Conservation (phyloP, 2,888 invertebrate species). For the Hemicrepidius hirtus region DNA sequence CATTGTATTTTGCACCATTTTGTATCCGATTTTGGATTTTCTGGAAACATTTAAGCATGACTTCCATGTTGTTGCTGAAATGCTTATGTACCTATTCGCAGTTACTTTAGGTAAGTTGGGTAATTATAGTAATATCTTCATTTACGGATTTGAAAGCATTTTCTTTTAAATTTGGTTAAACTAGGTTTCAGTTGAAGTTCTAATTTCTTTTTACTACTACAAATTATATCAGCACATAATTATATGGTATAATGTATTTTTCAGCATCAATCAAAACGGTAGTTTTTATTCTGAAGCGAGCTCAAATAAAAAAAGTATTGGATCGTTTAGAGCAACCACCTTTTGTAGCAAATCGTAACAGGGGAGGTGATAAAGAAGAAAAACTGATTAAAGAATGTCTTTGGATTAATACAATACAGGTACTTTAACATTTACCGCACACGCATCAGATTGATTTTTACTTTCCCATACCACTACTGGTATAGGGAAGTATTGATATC, state of each 20-base stretch:
- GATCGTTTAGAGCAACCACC: neutral
- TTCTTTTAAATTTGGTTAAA: no score
- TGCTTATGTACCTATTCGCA: neutral
- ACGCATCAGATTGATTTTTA: no score
- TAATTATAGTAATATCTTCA: no score
- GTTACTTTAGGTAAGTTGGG: neutral
- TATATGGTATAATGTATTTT: neutral
- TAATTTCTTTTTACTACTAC: no score
- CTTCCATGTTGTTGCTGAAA: neutral
- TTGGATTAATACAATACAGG: slow-evolving; percentile 2
- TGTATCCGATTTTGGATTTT: neutral
- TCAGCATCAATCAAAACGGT: neutral
- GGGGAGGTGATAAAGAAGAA: neutral
- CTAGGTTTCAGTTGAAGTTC: no score
- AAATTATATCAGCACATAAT: no score
- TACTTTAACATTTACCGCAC: no score
- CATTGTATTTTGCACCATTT: neutral
- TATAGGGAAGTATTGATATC: no score
- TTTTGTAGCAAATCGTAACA: neutral
- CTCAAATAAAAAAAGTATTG: neutral
- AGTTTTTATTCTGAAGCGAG: neutral
- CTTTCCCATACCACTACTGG: no score
- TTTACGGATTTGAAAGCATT: no score
- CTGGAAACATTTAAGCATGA: neutral
- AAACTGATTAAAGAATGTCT: slow-evolving; percentile 5